Evolutionary conservation across 2,888 invertebrate species (phyloP), one percentile per base, ranked within the genome.

Genomic region (Agrotis ipsilon): DNA sequence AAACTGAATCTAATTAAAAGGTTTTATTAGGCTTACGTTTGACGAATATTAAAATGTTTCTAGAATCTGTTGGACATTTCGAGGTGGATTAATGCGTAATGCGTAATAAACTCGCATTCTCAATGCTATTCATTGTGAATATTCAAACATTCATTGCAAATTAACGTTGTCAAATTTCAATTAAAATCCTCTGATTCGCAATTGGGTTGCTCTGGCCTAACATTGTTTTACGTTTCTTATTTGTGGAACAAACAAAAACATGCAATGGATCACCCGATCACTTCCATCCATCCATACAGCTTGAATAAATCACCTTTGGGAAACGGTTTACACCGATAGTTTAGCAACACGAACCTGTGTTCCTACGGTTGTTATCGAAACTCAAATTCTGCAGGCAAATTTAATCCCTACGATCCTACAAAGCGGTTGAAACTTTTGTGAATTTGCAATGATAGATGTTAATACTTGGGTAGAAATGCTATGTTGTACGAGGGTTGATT

Each of bases 271-370:
- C 64, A 57, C 24, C 27, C 9, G 51, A 74, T 49, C 43, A 13
- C 27, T 49, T 24, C 45, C 55, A 68, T 68, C 32, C 52, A 74
- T 80, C 48, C 48, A 49, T 13, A 24, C 24, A 32, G 48, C n/a
- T 67, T 45, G 52, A 58, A 80, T 80, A 80, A 75, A 77, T 77
- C 75, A 75, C 68, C 54, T 73, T 49, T 49, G 64, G 49, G 61
- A 52, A 43, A 57, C 57, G 52, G 55, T 60, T 67, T n/a, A 48
- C 75, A 46, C 24, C 45, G 21, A 63, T 55, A 74, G 60, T 55
- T 58, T 49, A 63, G 21, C 6, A 66, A 74, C 55, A 21, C 52
- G 18, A 24, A 39, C 21, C 27, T 46, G 27, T 57, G 45, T 62
- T 51, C 39, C 24, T n/a, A 19, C 55, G 18, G 48, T 52, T 62